Evolutionary conservation across 2,888 invertebrate genomes (phyloP).

Genomic region (Micoletzkya japonica): DNA sequence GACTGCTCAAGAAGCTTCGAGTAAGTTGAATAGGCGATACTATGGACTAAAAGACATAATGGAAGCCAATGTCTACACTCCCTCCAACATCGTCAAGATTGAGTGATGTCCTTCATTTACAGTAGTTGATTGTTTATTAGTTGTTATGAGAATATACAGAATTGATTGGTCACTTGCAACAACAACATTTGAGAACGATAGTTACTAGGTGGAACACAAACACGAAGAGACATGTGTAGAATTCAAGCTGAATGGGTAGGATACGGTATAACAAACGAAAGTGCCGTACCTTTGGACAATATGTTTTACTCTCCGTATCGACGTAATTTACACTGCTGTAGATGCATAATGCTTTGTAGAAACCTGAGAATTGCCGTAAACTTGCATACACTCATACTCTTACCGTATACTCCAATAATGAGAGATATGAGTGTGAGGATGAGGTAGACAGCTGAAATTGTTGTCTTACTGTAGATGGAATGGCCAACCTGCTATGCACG

Average conservation of each 20-base stretch:
- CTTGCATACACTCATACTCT: background rate
- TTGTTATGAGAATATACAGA: background rate
- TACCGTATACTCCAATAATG: background rate
- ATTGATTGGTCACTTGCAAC: background rate
- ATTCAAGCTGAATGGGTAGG: background rate
- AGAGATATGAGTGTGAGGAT: background rate
- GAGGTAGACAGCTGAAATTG: background rate
- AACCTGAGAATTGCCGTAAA: background rate
- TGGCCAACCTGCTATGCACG: constrained; percentile 40
- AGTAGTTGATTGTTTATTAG: background rate
- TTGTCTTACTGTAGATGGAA: no score
- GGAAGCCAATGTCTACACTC: constrained; percentile 59
- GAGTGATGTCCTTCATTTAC: constrained; percentile 22
- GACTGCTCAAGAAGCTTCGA: no score
- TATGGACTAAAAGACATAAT: constrained; percentile 54
- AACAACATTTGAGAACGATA: background rate
- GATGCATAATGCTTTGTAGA: background rate
- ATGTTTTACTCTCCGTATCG: background rate
- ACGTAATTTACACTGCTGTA: background rate
- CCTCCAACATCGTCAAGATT: constrained; percentile 42
- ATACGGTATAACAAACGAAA: background rate
- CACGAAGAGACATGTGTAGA: background rate
- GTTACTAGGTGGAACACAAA: background rate
- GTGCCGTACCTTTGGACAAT: background rate
- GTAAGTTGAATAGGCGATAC: no score